Evolutionary conservation across 2,797 vertebrate species (phyloP).

Genomic region (Varecia variegata): DNA sequence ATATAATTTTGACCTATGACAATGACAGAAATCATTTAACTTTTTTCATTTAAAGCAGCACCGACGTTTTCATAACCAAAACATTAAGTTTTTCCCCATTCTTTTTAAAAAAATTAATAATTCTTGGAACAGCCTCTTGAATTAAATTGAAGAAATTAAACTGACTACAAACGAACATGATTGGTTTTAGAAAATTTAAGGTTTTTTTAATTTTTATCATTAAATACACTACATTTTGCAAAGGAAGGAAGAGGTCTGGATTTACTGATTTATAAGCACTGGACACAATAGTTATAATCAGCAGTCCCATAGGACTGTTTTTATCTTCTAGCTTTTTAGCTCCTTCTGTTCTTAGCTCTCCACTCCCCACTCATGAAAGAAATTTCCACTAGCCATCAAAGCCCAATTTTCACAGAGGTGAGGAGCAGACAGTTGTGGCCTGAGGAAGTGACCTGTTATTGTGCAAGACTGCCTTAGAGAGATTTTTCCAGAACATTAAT

Average conservation of each 20-base stretch:
- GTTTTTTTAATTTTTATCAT: background rate
- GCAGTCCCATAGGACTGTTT: background rate
- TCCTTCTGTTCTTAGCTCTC: background rate
- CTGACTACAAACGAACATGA: background rate
- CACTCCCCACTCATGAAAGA: background rate
- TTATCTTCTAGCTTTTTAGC: background rate
- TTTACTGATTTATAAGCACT: background rate
- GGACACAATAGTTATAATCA: background rate
- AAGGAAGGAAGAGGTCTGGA: background rate
- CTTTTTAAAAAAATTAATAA: background rate
- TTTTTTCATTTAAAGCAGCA: background rate
- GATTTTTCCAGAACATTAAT: background rate
- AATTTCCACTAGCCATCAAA: background rate
- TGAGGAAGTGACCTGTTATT: background rate
- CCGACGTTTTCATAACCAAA: slow-evolving; percentile 31
- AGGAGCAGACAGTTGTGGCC: background rate
- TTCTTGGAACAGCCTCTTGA: background rate
- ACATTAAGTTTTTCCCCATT: background rate
- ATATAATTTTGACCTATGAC: slow-evolving; percentile 13
- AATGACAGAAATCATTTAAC: background rate
- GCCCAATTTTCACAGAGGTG: background rate
- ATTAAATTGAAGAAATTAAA: background rate
- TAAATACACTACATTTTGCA: background rate
- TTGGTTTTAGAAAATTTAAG: background rate
- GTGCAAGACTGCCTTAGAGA: background rate